These are phyloP conservation scores for Catharus fuscescens DNA, from an alignment of 2,113 vertebrate species.

Conservation along the genomic window DNA sequence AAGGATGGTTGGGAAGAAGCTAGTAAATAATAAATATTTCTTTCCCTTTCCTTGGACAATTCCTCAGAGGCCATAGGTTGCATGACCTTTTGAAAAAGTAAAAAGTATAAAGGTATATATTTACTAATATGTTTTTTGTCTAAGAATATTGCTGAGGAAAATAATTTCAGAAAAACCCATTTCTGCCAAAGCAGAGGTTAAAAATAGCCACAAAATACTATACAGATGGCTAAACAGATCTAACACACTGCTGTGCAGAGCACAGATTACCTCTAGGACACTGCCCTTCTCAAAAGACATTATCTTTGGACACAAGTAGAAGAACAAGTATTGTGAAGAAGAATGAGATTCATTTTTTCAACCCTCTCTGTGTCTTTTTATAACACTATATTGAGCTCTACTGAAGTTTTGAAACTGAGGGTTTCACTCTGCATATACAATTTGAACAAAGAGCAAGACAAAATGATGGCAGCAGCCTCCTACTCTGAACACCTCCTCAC, in stretches of 20 bases:
- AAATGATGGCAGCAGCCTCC: background rate
- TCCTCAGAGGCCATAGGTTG: background rate
- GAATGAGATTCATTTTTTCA: background rate
- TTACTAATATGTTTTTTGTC: background rate
- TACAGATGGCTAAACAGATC: conserved; percentile 48
- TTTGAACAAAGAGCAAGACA: conserved; percentile 33
- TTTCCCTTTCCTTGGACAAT: background rate
- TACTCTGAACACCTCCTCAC: background rate
- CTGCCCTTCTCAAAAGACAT: conserved; percentile 3
- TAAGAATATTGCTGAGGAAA: background rate
- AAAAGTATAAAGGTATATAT: background rate
- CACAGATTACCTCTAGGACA: background rate
- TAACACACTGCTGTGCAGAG: background rate
- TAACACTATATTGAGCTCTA: background rate
- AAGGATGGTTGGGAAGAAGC: background rate
- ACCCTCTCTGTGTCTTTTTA: background rate
- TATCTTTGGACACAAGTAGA: background rate
- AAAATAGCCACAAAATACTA: conserved; percentile 46
- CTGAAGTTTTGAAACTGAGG: background rate
- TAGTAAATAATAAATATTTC: background rate
- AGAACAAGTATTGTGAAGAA: background rate
- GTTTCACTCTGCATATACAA: background rate
- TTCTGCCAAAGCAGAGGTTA: conserved; percentile 16
- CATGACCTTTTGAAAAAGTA: background rate
- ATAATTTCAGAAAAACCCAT: background rate